Base-by-base conservation (phyloP, 2,888 invertebrate genomes). In the Phengaris alcon region DNA sequence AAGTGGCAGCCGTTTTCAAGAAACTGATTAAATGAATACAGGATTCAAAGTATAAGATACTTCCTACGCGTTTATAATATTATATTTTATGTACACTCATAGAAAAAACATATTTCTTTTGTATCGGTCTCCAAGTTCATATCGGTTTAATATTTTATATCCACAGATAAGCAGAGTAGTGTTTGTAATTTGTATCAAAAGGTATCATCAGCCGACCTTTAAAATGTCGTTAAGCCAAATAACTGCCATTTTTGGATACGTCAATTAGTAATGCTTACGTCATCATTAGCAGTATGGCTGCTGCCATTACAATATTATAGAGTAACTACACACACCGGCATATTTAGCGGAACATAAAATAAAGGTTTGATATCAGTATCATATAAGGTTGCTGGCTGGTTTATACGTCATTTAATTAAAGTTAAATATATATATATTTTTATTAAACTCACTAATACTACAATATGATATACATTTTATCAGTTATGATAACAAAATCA, bases 201-300 rank as follows among this genome's bases (percentile, higher is more conserved):
- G 79, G 48, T 69, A 69, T 48, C 52, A 54, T 52, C 77, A 75
- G 79, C 78, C 80, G 76, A 77, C 77, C 77, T 84, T 87, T 85
- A 88, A 86, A 87, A 80, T 81, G 83, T 88, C 89, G 82, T 89
- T 88, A 87, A 75, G 78, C 55, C 74, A 76, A 79, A 78, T 76
- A 77, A 77, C 73, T 76, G 52, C 75, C 75, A 22, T 70, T 76
- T 70, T 76, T 77, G 75, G 76, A 64, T 73, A 35, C 13, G 22
- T 35, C 72, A 72, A 72, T 72, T 35, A 54, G 35, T 22, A 44
- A 59, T 15, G 51, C 48, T 72, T 12, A 54, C 52, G 44, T 52
- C 54, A 72, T 12, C 22, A 22, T 15, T 15, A 22, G 6, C 6
- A 12, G 10, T 52, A 13, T 52, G 35, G 48, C 22, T 10, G 59